A percentile compares a stretch with the other conserved stretches of the same genome.
Evolutionary conservation across 2,888 invertebrate species (phyloP).

Genomic region (Ditylenchus weischeri): DNA sequence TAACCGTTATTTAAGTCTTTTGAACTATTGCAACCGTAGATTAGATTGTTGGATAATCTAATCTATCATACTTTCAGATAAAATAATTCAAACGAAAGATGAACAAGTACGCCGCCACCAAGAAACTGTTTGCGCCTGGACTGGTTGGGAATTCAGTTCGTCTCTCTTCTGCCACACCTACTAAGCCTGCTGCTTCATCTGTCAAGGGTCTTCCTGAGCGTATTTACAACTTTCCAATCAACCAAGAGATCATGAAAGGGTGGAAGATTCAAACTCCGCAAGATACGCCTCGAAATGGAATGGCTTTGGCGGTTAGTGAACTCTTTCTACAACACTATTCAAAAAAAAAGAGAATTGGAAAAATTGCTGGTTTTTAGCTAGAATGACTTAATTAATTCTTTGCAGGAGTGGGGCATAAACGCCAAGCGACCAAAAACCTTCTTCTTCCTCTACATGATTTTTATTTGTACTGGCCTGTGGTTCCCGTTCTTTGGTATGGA

Average conservation of each 20-base stretch:
- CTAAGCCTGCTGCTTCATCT: too few relatives aligned
- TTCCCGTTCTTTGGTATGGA: neutral
- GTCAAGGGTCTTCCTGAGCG: neutral
- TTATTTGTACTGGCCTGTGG: neutral
- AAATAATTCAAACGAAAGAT: too few relatives aligned
- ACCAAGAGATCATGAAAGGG: neutral
- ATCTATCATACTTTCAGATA: too few relatives aligned
- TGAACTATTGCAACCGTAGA: too few relatives aligned
- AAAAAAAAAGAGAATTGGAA: neutral
- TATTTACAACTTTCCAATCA: neutral
- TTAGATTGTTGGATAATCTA: too few relatives aligned
- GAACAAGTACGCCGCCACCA: too few relatives aligned
- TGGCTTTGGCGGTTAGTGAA: neutral
- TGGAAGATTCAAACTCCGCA: slow-evolving; percentile 3
- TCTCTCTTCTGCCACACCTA: too few relatives aligned
- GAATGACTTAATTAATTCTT: neutral
- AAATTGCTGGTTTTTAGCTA: neutral
- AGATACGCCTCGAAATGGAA: neutral
- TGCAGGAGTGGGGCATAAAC: neutral
- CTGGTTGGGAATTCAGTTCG: too few relatives aligned
- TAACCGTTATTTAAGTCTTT: too few relatives aligned
- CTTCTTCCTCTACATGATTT: neutral
- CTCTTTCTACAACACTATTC: neutral
- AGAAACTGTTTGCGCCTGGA: too few relatives aligned
- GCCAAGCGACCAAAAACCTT: neutral